Base-by-base conservation (phyloP, 2,888 invertebrate genomes). In the Lasius platythorax region DNA sequence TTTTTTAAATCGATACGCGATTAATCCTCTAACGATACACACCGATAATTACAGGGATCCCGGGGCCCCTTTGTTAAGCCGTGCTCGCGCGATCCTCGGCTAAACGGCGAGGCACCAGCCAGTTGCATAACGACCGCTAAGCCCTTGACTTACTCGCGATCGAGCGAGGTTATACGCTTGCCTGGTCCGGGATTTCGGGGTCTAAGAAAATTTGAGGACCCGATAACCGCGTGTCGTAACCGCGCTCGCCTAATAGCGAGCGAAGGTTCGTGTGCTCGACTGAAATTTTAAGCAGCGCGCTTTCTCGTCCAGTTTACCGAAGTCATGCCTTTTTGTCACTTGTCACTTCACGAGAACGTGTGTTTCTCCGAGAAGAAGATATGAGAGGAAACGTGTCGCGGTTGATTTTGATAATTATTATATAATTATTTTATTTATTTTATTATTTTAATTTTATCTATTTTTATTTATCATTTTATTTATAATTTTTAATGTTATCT, bases 211-310 rank as follows among this genome's bases (percentile, higher is more conserved):
- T 79, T 70, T 53, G 63, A 70, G 64, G 74, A 78, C 23, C 37
- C 37, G 78, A 58, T 78, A 56, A 75, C 23, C 23, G 23, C 70
- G 30, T 82, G 81, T 83, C 58, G 87, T 82, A 84, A 85, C 82
- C 82, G 67, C 53, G 78, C 61, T 18, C 18, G n/a, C 50, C 78
- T 84, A 87, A 87, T 76, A 63, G 33, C 74, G 58, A 74, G 15
- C 73, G 78, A 82, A 84, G 68, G 40, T 33, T 37, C 74, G 64
- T 63, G 75, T 81, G n/a, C 82, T 68, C n/a, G 86, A 74, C 68
- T 84, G 82, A 86, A 82, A 82, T 86, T 82, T 86, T 85, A 86
- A 86, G 73, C 87, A 78, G 81, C 63, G 30, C 61, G 30, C 30
- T 63, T 18, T 18, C 18, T 30, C 58, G 12, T 63, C 33, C 33